Evolutionary conservation across 2,888 invertebrate species (phyloP), one percentile per base, ranked within the genome.

Genomic region (Meliscaeva auricollis): DNA sequence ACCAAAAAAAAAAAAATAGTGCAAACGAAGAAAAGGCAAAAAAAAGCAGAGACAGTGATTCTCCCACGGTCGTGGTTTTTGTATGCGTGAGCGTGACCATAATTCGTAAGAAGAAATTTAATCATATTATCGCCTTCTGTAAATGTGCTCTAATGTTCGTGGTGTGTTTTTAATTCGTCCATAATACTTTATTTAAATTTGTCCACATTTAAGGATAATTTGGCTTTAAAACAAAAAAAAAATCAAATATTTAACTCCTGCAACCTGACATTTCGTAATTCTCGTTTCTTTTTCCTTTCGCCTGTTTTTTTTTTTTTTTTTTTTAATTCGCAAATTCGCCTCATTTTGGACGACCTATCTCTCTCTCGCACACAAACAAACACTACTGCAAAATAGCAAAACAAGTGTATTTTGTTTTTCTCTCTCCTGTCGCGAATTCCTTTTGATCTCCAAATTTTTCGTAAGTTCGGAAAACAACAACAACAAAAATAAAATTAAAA

Each of bases 191-290:
- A 20, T n/a, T 26, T 41, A 2, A 30, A 41, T 13, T 26, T 38
- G 9, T 41, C 46, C 58, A 46, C 44, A 50, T 64, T 78, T 66
- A 68, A 75, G 78, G n/a, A 30, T 6, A 41, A 62, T 50, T 48
- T 32, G 15, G 54, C 64, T 26, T n/a, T n/a, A n/a, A n/a, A n/a
- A n/a, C n/a, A n/a, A 13, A 56, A 74, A 64, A 26, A 26, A 68
- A 74, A 50, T 44, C n/a, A n/a, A 62, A 48, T 38, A 62, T 62
- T 17, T 30, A 9, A 11, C 20, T 32, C 58, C 15, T 46, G 56
- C 26, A 73, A 66, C 68, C 41, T 84, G 83, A 79, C 83, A 75
- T 84, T 84, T 84, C 74, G 70, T 84, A 84, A 79, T 84, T 79
- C 83, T 64, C 75, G 35, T 58, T 26, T 50, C 15, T 58, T 50